Conservation (phyloP, 2,797 vertebrate species). For the Alcedo atthis region DNA sequence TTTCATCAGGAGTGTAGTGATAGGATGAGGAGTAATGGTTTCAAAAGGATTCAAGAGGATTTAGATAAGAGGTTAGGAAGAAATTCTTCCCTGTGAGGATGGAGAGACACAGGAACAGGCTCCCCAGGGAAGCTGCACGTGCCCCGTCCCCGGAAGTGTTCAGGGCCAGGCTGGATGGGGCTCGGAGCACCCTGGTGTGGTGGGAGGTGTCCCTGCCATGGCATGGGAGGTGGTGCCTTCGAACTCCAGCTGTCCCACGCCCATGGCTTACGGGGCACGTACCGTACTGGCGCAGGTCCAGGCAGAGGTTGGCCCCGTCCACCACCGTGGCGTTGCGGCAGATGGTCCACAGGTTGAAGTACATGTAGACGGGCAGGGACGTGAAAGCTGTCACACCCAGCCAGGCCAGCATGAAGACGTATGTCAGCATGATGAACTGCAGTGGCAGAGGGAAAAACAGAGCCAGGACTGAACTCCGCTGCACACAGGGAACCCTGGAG, state of each 20-base stretch:
- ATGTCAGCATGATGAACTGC: constrained; percentile 99
- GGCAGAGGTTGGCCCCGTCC: constrained; percentile 88
- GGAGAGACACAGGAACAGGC: no score
- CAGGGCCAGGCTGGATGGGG: neutral
- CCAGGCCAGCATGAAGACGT: constrained; percentile 99
- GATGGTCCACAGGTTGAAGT: constrained; percentile 98
- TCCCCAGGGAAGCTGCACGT: no score
- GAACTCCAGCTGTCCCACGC: neutral
- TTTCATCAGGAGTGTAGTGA: rapidly evolving
- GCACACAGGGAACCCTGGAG: neutral
- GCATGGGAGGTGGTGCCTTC: neutral
- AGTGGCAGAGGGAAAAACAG: constrained; percentile 7
- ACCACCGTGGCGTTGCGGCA: constrained; percentile 91
- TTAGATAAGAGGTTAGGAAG: neutral
- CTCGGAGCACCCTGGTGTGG: neutral
- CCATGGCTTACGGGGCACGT: neutral
- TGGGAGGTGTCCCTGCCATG: neutral
- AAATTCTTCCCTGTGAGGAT: no score
- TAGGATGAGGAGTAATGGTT: rapidly evolving
- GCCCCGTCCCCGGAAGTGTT: neutral
- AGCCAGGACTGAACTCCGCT: neutral
- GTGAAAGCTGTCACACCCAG: constrained; percentile 96
- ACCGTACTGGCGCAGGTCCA: constrained; percentile 98
- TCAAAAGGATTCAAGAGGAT: neutral
- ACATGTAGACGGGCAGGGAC: constrained; percentile 96